These are phyloP conservation scores for Aphrophora alni DNA, from an alignment of 2,888 invertebrate genomes.

Conservation along the genomic window DNA sequence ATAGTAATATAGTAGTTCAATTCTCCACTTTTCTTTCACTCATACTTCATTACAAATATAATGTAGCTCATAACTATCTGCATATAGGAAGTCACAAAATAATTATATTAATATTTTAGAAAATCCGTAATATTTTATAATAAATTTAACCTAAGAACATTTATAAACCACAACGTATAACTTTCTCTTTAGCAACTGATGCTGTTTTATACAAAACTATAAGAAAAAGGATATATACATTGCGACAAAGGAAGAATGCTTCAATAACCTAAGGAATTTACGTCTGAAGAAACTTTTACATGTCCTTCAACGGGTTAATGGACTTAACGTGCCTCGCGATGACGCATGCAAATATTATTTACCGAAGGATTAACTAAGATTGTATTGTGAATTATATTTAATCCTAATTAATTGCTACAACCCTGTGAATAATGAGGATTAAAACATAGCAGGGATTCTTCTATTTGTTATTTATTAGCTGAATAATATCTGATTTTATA, in stretches of 20 bases:
- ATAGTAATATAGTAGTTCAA: too few species aligned
- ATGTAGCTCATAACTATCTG: too few species aligned
- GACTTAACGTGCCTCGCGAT: background rate
- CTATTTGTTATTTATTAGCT: background rate
- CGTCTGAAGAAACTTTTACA: background rate
- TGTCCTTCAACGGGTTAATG: background rate
- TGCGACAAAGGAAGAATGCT: slow-evolving; percentile 1
- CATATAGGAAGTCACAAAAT: too few species aligned
- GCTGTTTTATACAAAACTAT: background rate
- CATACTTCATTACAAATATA: too few species aligned
- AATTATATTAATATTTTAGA: too few species aligned
- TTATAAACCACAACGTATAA: too few species aligned
- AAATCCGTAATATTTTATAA: too few species aligned
- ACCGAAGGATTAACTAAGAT: background rate
- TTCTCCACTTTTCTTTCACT: too few species aligned
- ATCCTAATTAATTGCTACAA: background rate
- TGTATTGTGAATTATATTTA: background rate
- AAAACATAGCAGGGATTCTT: background rate
- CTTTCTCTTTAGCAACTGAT: background rate
- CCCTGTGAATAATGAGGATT: background rate
- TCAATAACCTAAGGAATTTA: background rate
- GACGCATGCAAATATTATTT: slow-evolving; percentile 4
- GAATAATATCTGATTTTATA: too few species aligned
- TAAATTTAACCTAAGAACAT: too few species aligned
- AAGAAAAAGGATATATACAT: background rate